phyloP scores from a whole-genome alignment of 30 jellyfish, hydroid and myxozoan species.

The Mastigias papua region DNA sequence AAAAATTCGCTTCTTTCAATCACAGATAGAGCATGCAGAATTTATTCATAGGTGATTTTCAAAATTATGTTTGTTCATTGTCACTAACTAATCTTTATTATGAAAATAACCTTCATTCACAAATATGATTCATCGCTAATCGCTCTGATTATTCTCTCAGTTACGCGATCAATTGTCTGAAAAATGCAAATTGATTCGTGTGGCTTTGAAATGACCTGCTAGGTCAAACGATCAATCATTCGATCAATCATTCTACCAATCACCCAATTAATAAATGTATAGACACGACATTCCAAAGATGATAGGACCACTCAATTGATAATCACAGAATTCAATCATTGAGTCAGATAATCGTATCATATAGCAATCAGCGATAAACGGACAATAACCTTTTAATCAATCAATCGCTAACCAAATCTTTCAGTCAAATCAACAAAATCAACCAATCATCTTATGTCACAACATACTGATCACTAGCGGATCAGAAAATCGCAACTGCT shows the following conservation, averaged over 20 bases:
- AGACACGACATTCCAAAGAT: too few species aligned
- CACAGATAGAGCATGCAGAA: neutral
- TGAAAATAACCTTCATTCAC: neutral
- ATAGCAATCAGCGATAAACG: neutral
- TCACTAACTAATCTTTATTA: conserved; percentile 3
- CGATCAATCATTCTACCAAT: neutral
- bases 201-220: neutral
- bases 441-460: neutral
- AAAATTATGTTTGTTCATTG: neutral
- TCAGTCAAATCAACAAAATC: neutral
- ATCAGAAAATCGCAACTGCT: neutral
- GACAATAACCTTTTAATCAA: too few species aligned
- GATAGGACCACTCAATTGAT: too few species aligned
- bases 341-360: neutral
- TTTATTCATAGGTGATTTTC: neutral
- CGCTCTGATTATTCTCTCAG: neutral
- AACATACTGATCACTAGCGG: neutral
- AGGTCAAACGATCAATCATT: neutral
- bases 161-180: neutral
- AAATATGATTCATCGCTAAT: neutral
- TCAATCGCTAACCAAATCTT: neutral
- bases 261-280: neutral
- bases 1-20: neutral
- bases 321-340: too few species aligned
- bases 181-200: neutral